phyloP scores from a whole-genome alignment of 2,797 vertebrate species.

The Gymnopithys bicolor region DNA sequence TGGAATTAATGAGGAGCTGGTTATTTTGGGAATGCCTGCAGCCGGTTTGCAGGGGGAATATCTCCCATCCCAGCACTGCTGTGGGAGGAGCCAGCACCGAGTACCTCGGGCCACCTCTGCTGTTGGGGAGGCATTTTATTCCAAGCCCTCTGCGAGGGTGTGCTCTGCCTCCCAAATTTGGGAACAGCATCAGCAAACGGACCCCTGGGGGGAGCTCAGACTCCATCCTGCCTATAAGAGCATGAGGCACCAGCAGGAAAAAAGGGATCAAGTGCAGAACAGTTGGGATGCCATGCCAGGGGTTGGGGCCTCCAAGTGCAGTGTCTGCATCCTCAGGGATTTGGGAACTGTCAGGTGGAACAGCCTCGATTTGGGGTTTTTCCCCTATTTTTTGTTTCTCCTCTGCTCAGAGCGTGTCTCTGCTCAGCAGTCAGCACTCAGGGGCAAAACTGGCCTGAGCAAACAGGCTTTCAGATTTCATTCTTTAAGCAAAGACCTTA shows the following conservation, averaged over 20 bases:
- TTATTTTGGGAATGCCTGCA: constrained; percentile 51
- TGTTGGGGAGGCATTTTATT: not conserved
- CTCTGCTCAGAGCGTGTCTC: not conserved
- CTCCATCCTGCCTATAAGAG: not conserved
- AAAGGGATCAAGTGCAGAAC: not conserved
- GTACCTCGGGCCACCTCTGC: not conserved
- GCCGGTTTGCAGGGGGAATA: not conserved
- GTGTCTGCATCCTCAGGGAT: not conserved
- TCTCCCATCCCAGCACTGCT: not conserved
- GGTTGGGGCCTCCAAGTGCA: not conserved
- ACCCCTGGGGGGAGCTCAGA: rapidly evolving
- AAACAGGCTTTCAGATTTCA: not conserved
- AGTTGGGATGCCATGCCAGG: not conserved
- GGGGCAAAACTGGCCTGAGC: not conserved
- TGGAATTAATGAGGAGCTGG: constrained; percentile 32
- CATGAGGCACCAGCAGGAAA: not conserved
- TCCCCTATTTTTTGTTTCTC: not conserved
- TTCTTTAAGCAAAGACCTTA: not conserved
- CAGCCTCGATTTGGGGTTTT: not conserved
- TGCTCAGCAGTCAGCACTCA: not conserved
- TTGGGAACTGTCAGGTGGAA: not conserved
- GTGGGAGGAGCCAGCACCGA: not conserved
- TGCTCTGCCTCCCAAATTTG: not conserved
- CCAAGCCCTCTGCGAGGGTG: not conserved
- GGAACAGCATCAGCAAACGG: not conserved